These are phyloP conservation scores for Cecidostiba fungosa DNA, from an alignment of 2,888 invertebrate species.

Conservation along the genomic window DNA sequence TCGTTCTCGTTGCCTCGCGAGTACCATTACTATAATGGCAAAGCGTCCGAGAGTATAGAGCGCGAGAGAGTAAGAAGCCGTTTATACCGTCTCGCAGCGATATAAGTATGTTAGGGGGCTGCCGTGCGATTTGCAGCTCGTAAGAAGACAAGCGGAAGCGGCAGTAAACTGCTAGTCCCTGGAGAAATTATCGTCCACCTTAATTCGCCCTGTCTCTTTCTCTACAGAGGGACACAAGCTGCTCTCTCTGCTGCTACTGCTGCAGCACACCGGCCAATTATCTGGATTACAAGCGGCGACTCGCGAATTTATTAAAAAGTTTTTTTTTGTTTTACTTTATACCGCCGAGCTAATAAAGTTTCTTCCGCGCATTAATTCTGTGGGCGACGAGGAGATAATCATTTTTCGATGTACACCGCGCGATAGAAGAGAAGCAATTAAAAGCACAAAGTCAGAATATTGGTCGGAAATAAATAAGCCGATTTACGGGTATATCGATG, in stretches of 20 bases:
- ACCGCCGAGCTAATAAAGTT: neutral
- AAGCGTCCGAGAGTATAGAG: neutral
- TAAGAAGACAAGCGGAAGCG: constrained; percentile 54
- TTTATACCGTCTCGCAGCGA: constrained; percentile 24
- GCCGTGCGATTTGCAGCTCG: constrained; percentile 52
- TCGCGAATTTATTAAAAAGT: constrained; percentile 31
- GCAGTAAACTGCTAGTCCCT: constrained; percentile 56
- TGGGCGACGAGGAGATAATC: neutral
- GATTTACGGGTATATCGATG: no score
- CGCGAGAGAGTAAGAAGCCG: constrained; percentile 26
- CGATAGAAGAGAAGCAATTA: neutral
- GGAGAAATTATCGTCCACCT: constrained; percentile 59
- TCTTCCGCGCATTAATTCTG: no score
- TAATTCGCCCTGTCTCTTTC: constrained; percentile 48
- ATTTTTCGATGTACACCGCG: neutral
- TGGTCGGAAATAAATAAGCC: no score
- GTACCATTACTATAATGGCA: neutral
- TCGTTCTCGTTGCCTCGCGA: neutral
- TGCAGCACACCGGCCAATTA: constrained; percentile 51
- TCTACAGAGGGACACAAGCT: neutral
- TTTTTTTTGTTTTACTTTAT: constrained; percentile 3
- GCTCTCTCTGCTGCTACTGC: neutral
- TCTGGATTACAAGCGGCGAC: constrained; percentile 37
- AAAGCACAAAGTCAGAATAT: neutral
- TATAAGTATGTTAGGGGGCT: constrained; percentile 46